A percentile compares a stretch with the other conserved stretches of the same genome.
These are phyloP conservation scores for Sapayoa aenigma DNA, from an alignment of 2,113 vertebrate genomes.

Conservation along the genomic window DNA sequence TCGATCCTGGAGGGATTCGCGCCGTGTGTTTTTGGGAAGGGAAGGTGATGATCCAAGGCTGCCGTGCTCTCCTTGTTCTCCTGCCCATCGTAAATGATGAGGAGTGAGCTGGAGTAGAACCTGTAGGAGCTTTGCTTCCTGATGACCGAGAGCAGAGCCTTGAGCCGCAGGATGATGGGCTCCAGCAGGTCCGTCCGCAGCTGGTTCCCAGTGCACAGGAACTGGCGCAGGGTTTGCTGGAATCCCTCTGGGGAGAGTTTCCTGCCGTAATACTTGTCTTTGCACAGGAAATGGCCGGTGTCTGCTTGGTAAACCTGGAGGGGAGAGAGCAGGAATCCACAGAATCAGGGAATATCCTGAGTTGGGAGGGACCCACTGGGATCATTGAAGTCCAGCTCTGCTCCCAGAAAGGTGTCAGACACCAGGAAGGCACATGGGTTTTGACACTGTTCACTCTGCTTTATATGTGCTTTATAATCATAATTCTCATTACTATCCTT, in stretches of 20 bases:
- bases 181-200: slow-evolving; percentile 67
- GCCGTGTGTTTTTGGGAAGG: neutral
- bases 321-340: neutral
- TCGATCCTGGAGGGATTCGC: slow-evolving; percentile 34
- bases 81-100: slow-evolving; percentile 78
- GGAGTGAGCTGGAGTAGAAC: slow-evolving; percentile 83
- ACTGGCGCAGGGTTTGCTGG: slow-evolving; percentile 71
- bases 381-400: neutral
- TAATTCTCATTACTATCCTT: neutral
- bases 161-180: slow-evolving; percentile 68
- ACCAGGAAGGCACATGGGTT: neutral
- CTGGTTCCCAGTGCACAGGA: slow-evolving; percentile 67
- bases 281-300: slow-evolving; percentile 76
- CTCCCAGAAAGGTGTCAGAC: neutral
- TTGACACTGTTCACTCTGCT: neutral
- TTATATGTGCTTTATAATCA: neutral
- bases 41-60: neutral
- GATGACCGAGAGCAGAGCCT: slow-evolving; percentile 67
- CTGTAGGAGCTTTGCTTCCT: slow-evolving; percentile 76
- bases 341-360: neutral
- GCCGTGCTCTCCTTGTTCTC: slow-evolving; percentile 16
- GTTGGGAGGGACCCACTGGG: neutral
- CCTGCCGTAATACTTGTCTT: slow-evolving; percentile 77
- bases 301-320: slow-evolving; percentile 75
- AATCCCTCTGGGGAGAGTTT: slow-evolving; percentile 72